These are phyloP conservation scores for Antidorcas marsupialis DNA, from an alignment of 2,113 vertebrate genomes.

Conservation along the genomic window DNA sequence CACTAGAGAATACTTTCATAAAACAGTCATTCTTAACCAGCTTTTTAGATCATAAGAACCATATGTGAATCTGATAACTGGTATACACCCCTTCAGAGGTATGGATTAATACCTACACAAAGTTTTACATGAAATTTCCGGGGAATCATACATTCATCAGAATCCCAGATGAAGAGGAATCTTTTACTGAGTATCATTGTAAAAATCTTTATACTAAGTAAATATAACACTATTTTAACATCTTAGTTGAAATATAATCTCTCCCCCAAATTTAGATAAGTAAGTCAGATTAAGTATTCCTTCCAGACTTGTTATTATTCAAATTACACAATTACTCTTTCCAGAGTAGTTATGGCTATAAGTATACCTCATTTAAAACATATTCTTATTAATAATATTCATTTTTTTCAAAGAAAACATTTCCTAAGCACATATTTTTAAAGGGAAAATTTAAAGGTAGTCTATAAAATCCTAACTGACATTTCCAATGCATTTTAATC, in stretches of 20 bases:
- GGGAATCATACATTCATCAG: not conserved
- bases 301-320: not conserved
- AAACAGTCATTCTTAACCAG: not conserved
- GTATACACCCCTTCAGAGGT: not conserved
- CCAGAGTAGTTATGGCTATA: not conserved
- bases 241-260: slow-evolving; percentile 8
- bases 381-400: not conserved
- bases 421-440: not conserved
- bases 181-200: not conserved
- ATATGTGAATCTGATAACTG: not conserved
- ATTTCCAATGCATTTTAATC: not conserved
- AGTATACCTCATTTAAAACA: slow-evolving; percentile 3
- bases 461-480: not conserved
- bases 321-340: slow-evolving; percentile 14
- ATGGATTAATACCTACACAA: not conserved
- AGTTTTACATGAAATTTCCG: not conserved
- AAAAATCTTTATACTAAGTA: not conserved
- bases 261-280: slow-evolving; percentile 17
- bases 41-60: not conserved
- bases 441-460: not conserved
- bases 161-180: not conserved
- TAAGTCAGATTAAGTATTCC: not conserved
- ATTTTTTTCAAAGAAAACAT: slow-evolving; percentile 24
- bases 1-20: not conserved
- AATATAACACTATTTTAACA: not conserved